Evolutionary conservation across 2,888 invertebrate genomes (phyloP), one percentile per base, ranked within the genome.

Genomic region (Cryptus viduatorius): DNA sequence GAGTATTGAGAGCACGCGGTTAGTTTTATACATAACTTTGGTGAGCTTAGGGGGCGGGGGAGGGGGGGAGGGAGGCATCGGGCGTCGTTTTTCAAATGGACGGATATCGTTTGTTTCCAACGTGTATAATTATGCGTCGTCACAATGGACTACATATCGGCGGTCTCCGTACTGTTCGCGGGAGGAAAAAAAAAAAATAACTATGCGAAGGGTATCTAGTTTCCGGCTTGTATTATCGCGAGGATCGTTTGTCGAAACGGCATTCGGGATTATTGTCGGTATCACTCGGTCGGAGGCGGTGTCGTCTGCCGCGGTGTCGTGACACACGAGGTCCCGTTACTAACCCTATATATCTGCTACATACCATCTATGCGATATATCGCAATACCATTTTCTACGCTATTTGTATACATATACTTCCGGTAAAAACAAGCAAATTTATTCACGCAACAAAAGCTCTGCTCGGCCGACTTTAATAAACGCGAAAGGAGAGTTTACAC

Each of bases 161-260:
- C 19, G 56, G 56, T 24, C 1, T 64, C 14, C 8, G 53, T 42
- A n/a, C 10, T 24, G 48, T 64, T 37, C 53, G 44, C 7, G 14
- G 42, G 12, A 37, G 37, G 8, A 1, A 8, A 1, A 37, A 37
- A 5, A 37, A 37, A 8, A 37, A 37, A 37, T 7, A 37, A 72
- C 12, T 67, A 73, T 59, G 78, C 37, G 42, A 42, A 5, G 53
- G 3, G 56, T 73, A 44, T 83, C 78, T 73, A 50, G 61, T 83
- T 79, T 73, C 78, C 67, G 12, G 24, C 24, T 7, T 53, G 78
- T 29, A 79, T 82, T 50, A 73, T 79, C 61, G 67, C 42, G 14
- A 37, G 53, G 59, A 73, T 79, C 73, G 82, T 73, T 83, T 79
- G 72, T 79, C 19, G 73, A 53, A 59, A 53, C 68, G 67, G 72